Base-by-base conservation (phyloP, 2,888 invertebrate species). In the Drosophila eohydei region DNA sequence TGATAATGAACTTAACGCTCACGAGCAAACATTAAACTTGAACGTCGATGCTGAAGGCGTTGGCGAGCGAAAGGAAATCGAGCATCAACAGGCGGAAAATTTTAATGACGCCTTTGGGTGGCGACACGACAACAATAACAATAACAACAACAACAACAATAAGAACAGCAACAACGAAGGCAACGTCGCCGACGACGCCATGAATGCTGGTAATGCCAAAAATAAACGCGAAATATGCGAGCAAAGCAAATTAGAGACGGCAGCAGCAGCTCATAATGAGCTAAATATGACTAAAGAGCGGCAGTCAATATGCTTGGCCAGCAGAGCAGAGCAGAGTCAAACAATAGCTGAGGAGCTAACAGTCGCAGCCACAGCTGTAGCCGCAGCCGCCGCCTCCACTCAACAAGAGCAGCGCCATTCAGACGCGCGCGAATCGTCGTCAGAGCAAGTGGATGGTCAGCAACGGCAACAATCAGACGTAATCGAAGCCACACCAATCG, bases 381-480 rank as follows among this genome's bases (percentile, higher is more conserved):
- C 32, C 50, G 34, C 34, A 30, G n/a, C n/a, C 48, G 9, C 52
- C 26, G 36, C 36, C 38, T 48, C 46, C 46, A 48, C 46, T 48
- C 46, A 41, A 11, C 30, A 34, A 7, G 14, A 32, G 61, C 68
- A n/a, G 30, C 46, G 64, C 58, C 71, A 71, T 82, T 91, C 91
- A 91, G 91, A 91, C 86, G 91, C 86, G 83, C 89, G 90, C 91
- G 90, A 88, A 81, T 74, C 90, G 89, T 90, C 90, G 87, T 74
- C 86, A 84, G 81, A 90, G 86, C 81, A 83, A 86, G 83, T 88
- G 82, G 84, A 88, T 80, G 88, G 77, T 81, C 87, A 73, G 66
- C 74, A 80, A 62, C 69, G 68, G 69, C 59, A 57, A 43, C 58
- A 59, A 44, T 46, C 64, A 64, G 52, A 36, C 84, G 83, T 57